phyloP scores from a whole-genome alignment of 2,888 invertebrate genomes.

The Thera britannica region DNA sequence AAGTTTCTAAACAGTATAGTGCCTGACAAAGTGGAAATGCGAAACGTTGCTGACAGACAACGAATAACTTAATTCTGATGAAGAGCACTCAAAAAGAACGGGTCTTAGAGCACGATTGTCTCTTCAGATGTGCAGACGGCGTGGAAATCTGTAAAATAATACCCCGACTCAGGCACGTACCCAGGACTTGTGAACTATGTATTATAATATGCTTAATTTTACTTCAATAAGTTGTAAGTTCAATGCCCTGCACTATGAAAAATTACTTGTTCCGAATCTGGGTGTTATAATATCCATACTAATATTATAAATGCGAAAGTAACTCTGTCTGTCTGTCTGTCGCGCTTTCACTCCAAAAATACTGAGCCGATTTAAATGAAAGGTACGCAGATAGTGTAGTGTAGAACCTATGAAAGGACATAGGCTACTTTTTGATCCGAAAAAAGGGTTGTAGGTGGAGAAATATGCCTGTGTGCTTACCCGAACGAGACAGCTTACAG shows the following conservation, averaged over 20 bases:
- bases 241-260: not conserved
- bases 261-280: not conserved
- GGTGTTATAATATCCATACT: not conserved
- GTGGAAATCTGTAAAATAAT: constrained; percentile 78
- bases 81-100: constrained; percentile 70
- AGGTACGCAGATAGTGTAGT: too few relatives aligned
- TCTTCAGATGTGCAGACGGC: constrained; percentile 69
- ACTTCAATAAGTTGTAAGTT: not conserved
- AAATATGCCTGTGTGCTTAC: too few relatives aligned
- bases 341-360: too few relatives aligned
- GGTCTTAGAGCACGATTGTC: constrained; percentile 63
- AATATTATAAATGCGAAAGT: too few relatives aligned
- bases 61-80: constrained; percentile 70
- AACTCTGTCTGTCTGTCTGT: too few relatives aligned
- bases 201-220: too few relatives aligned
- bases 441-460: too few relatives aligned
- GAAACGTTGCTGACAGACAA: constrained; percentile 53
- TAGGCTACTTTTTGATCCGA: too few relatives aligned
- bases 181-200: constrained; percentile 3
- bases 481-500: too few relatives aligned
- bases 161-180: constrained; percentile 41
- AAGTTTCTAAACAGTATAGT: constrained; percentile 43
- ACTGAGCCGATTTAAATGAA: too few relatives aligned
- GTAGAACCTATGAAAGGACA: too few relatives aligned
- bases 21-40: constrained; percentile 48